Conservation (phyloP, 2,113 vertebrate genomes). For the Lamprotornis superbus region DNA sequence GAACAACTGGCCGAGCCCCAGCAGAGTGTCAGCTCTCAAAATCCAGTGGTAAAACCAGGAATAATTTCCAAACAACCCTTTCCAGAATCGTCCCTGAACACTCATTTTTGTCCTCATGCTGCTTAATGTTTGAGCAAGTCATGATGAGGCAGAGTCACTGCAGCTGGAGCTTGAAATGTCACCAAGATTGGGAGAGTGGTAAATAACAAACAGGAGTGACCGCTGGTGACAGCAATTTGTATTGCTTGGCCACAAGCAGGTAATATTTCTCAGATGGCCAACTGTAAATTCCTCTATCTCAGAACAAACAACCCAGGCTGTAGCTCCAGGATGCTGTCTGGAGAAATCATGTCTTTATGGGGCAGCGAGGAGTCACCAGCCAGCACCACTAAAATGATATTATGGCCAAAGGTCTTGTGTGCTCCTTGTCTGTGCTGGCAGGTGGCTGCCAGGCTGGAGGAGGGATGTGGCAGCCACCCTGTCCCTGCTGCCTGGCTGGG, state of each 20-base stretch:
- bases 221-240: slow-evolving; percentile 18
- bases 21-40: background rate
- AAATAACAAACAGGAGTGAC: slow-evolving; percentile 27
- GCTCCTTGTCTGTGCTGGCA: background rate
- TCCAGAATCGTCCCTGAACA: background rate
- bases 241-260: slow-evolving; percentile 23
- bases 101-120: background rate
- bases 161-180: slow-evolving; percentile 29
- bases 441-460: background rate
- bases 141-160: background rate
- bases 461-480: background rate
- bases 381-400: rapidly evolving
- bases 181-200: background rate
- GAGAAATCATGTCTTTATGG: background rate
- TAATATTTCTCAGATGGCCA: slow-evolving; percentile 26
- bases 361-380: background rate
- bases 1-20: background rate
- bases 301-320: background rate
- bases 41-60: background rate
- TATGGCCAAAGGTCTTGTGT: slow-evolving; percentile 16
- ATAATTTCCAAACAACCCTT: background rate
- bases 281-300: slow-evolving; percentile 23
- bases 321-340: slow-evolving; percentile 15
- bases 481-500: background rate
- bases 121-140: background rate